These are phyloP conservation scores for Brachycybe producta DNA, from an alignment of 2,888 invertebrate genomes.

Conservation along the genomic window DNA sequence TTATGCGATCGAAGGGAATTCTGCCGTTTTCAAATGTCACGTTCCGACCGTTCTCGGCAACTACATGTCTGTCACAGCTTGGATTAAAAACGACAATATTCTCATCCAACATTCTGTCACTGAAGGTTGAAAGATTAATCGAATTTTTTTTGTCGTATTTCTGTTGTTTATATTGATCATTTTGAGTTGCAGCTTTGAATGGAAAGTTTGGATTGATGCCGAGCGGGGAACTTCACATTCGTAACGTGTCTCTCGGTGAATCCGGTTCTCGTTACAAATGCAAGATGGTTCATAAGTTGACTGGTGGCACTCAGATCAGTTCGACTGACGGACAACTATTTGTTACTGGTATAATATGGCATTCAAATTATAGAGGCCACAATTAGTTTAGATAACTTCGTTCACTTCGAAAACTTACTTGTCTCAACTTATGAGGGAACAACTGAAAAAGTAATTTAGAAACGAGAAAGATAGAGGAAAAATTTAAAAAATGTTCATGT, in stretches of 20 bases:
- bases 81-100: slow-evolving; percentile 10
- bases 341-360: slow-evolving; percentile 9
- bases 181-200: too few relatives aligned
- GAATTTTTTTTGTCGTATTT: too few relatives aligned
- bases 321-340: slow-evolving; percentile 10
- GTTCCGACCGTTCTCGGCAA: slow-evolving; percentile 1
- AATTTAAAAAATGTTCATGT: too few relatives aligned
- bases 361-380: neutral
- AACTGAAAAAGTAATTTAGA: too few relatives aligned
- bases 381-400: neutral
- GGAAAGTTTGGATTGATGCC: slow-evolving; percentile 11
- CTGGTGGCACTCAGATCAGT: slow-evolving; percentile 6
- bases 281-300: slow-evolving; percentile 9
- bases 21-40: too few relatives aligned
- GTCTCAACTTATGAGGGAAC: too few relatives aligned
- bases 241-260: slow-evolving; percentile 1
- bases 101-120: slow-evolving; percentile 6
- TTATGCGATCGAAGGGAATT: too few relatives aligned
- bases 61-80: too few relatives aligned
- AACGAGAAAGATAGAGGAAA: too few relatives aligned
- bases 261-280: slow-evolving; percentile 11
- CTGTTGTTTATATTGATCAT: too few relatives aligned
- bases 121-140: too few relatives aligned
- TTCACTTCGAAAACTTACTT: too few relatives aligned
- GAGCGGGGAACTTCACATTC: slow-evolving; percentile 14